Percentiles rank a stretch among this genome's conserved stretches.
Evolutionary conservation across 2,113 vertebrate species (phyloP).

Genomic region (Chlorodrepanis virens): DNA sequence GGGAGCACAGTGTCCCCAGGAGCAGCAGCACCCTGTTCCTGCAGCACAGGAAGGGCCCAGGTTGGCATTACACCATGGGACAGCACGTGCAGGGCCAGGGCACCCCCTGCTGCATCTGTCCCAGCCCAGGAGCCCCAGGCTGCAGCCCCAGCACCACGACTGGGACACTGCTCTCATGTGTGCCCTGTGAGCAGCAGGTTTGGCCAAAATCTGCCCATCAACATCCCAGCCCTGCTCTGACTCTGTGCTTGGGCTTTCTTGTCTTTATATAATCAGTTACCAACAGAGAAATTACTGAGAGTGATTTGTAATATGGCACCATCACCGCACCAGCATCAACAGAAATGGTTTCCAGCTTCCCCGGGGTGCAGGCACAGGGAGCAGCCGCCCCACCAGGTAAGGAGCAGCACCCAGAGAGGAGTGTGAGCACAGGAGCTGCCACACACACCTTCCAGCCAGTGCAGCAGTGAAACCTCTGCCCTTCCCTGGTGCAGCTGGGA

Average conservation of each 20-base stretch:
- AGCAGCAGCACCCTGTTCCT: not conserved
- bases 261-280: not conserved
- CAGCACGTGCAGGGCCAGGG: fast-evolving
- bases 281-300: not conserved
- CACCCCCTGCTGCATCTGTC: fast-evolving
- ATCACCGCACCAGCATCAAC: not conserved
- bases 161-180: fast-evolving
- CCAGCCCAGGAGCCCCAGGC: not conserved
- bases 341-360: not conserved
- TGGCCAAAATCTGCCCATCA: not conserved
- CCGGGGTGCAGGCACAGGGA: fast-evolving
- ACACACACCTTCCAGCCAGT: fast-evolving
- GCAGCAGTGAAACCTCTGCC: not conserved
- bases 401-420: not conserved
- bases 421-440: fast-evolving
- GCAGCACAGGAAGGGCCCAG: not conserved
- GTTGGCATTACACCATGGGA: fast-evolving
- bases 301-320: not conserved
- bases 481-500: fast-evolving
- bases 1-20: not conserved
- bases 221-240: not conserved
- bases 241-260: not conserved
- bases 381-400: fast-evolving
- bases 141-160: not conserved
- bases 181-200: not conserved